Conservation (phyloP, 2,113 vertebrate species). For the Willisornis vidua region DNA sequence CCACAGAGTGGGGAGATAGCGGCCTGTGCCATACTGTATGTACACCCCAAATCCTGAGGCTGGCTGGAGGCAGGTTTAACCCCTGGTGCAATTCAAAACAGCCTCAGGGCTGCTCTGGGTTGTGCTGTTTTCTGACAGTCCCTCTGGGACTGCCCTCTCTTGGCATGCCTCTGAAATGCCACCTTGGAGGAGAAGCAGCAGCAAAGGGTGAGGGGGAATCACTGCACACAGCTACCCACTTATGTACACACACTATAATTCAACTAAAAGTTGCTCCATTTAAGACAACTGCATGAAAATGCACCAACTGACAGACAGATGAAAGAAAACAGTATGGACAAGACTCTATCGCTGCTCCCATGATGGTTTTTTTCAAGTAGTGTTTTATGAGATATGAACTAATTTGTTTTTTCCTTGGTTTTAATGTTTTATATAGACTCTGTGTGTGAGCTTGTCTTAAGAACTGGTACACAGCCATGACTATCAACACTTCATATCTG, state of each 20-base stretch:
- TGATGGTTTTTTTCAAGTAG: neutral
- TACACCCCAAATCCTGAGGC: constrained; percentile 38
- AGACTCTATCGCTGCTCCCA: neutral
- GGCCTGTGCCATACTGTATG: neutral
- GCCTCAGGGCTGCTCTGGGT: constrained; percentile 58
- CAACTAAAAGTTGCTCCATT: neutral
- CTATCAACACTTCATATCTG: neutral
- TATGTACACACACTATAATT: neutral
- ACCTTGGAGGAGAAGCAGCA: neutral
- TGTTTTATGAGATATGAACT: neutral
- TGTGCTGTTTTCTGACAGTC: constrained; percentile 52
- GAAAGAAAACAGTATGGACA: neutral
- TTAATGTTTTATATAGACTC: neutral
- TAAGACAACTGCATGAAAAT: neutral
- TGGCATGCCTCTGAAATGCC: constrained; percentile 24
- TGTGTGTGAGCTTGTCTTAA: neutral
- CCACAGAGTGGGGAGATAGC: neutral
- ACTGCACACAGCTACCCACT: neutral
- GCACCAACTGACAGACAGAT: neutral
- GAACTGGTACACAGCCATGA: neutral
- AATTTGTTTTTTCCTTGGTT: neutral
- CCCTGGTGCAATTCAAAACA: constrained; percentile 50
- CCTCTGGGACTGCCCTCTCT: constrained; percentile 38
- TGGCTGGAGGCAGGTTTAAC: constrained; percentile 57
- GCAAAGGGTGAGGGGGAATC: neutral